Conservation (phyloP, 1,140 invertebrate species). For the Wasmannia auropunctata region DNA sequence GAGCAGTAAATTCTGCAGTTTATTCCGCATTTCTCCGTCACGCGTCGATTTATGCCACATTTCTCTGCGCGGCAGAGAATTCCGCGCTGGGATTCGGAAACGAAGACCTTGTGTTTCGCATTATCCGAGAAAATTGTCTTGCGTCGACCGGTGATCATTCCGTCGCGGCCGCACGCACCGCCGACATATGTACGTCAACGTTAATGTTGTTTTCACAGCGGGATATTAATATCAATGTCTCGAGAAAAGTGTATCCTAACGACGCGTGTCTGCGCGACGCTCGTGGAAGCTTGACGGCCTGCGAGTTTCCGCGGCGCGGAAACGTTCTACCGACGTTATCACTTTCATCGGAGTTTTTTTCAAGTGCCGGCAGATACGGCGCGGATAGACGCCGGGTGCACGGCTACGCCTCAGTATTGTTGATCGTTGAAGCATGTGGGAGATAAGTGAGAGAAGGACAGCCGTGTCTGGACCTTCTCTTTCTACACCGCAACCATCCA, state of each 20-base stretch:
- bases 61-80: conserved; percentile 17
- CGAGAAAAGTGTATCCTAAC: conserved; percentile 32
- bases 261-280: conserved; percentile 15
- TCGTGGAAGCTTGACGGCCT: not conserved
- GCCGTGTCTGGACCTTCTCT: not conserved
- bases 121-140: conserved; percentile 31
- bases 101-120: conserved; percentile 16
- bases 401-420: not conserved
- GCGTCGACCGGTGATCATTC: not conserved
- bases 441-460: not conserved
- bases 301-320: conserved; percentile 4
- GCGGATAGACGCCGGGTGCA: not conserved
- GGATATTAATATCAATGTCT: conserved; percentile 44
- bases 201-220: conserved; percentile 41
- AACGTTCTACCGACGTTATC: conserved; percentile 32
- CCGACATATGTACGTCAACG: not conserved
- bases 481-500: not conserved
- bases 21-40: conserved; percentile 53
- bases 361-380: not conserved
- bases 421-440: conserved; percentile 13
- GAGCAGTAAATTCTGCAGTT: conserved; percentile 2
- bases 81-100: not conserved
- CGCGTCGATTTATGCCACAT: conserved; percentile 30
- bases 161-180: not conserved
- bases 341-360: conserved; percentile 41